Base-by-base conservation (phyloP, 1,140 invertebrate genomes). In the Babylonia areolata region DNA sequence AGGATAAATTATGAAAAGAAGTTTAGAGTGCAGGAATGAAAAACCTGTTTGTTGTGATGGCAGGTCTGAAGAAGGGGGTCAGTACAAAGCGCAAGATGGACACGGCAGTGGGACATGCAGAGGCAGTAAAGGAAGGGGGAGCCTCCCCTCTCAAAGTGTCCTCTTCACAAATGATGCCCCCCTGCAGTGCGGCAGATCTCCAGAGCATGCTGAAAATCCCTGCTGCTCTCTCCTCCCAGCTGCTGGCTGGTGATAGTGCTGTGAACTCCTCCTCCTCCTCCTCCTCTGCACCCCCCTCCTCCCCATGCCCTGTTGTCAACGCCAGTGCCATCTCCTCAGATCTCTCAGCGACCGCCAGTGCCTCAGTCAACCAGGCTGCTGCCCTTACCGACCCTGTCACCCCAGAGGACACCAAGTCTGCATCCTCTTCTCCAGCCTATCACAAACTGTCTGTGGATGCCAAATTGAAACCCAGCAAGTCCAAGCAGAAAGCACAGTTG, bases 71-170 rank as follows among this genome's bases (percentile, higher is more conserved):
- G 35, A 64, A 71, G 23, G 82, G 64, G 37, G 46, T 39, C n/a
- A n/a, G 28, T 3, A 39, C 31, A 3, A 80, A 80, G 33, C 78
- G 78, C n/a, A 80, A 80, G 31, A 28, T 46, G 78, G 78, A 80
- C 42, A 80, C 78, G 11, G 78, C 46, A 11, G 3, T 31, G 33
- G 78, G 33, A 9, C 78, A 80, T 9, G 46, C 28, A 28, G 17
- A 33, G 42, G 78, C 78, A 20, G 78, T 80, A n/a, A 80, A 28
- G 6, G 33, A 58, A 33, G 78, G 78, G 11, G 42, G 39, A 11
- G 78, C 78, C 20, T 54, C 78, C 11, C 78, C 78, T 5, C 0
- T 9, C 0, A 80, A 80, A 54, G 39, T 23, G 23, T 20, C 39
- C 3, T 17, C 77, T 46, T 42, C 77, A 40, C n/a, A n/a, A n/a